A percentile compares a stretch with the other conserved stretches of the same genome.
Evolutionary conservation across 2,113 vertebrate species (phyloP).

Genomic region (Speoplatyrhinus poulsoni): DNA sequence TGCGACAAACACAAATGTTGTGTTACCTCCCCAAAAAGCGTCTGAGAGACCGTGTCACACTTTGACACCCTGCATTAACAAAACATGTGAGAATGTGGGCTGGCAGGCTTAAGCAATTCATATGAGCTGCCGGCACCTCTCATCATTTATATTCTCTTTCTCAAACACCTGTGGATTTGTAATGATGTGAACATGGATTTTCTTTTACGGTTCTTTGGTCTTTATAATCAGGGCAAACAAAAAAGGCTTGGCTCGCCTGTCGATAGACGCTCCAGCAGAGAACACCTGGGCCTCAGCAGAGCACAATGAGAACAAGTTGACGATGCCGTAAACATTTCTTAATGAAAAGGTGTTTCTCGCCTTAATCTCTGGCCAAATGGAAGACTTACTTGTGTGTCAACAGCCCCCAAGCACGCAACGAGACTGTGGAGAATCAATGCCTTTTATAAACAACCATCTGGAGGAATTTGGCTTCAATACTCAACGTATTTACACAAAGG

Average conservation of each 20-base stretch:
- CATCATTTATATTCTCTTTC: constrained; percentile 50
- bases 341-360: constrained; percentile 42
- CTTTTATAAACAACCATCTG: constrained; percentile 53
- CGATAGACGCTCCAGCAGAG: constrained; percentile 55
- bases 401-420: constrained; percentile 42
- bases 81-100: constrained; percentile 20
- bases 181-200: constrained; percentile 48
- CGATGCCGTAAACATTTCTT: constrained; percentile 44
- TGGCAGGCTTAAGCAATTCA: constrained; percentile 42
- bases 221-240: constrained; percentile 58
- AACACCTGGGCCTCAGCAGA: constrained; percentile 63
- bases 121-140: constrained; percentile 39
- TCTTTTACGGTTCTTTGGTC: constrained; percentile 29
- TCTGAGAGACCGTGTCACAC: neutral
- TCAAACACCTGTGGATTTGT: constrained; percentile 65
- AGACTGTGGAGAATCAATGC: constrained; percentile 51
- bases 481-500: constrained; percentile 53
- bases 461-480: constrained; percentile 48
- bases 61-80: neutral
- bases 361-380: constrained; percentile 57
- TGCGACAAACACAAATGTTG: neutral
- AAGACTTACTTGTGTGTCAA: constrained; percentile 43
- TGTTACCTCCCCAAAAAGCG: too few relatives aligned
- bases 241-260: constrained; percentile 51
- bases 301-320: constrained; percentile 41